Percentiles rank a stretch among this genome's conserved stretches.
Conservation (phyloP, 2,888 invertebrate species). For the Oligia latruncula region DNA sequence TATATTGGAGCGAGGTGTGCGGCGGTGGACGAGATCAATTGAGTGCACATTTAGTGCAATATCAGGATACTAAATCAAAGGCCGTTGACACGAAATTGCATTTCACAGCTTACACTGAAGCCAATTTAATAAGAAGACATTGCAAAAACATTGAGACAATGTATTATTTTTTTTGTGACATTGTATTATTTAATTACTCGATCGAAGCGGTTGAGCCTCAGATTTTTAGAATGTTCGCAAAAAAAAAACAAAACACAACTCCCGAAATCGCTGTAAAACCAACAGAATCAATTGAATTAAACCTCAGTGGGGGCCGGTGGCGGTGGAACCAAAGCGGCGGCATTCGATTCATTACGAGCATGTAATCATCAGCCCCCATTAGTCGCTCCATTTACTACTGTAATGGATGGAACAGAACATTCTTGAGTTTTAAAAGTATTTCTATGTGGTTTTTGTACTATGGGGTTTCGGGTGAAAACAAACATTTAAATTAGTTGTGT, state of each 20-base stretch:
- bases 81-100: not conserved
- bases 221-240: not conserved
- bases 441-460: constrained; percentile 37
- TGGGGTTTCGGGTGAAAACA: constrained; percentile 31
- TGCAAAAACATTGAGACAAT: no score
- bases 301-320: constrained; percentile 21
- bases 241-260: constrained; percentile 7
- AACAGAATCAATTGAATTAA: constrained; percentile 45
- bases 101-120: no score
- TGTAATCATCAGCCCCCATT: constrained; percentile 62
- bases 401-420: constrained; percentile 50
- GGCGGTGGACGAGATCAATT: not conserved
- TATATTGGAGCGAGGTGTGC: not conserved
- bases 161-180: no score
- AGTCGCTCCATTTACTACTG: constrained; percentile 54
- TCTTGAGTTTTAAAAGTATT: constrained; percentile 39
- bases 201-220: no score
- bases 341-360: constrained; percentile 54
- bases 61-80: not conserved
- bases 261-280: constrained; percentile 23
- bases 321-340: constrained; percentile 30
- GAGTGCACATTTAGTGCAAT: not conserved
- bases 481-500: not conserved
- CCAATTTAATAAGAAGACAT: no score
- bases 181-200: no score